These are phyloP conservation scores for Artemia sinica DNA, from an alignment of 2,888 invertebrate genomes.

Conservation along the genomic window DNA sequence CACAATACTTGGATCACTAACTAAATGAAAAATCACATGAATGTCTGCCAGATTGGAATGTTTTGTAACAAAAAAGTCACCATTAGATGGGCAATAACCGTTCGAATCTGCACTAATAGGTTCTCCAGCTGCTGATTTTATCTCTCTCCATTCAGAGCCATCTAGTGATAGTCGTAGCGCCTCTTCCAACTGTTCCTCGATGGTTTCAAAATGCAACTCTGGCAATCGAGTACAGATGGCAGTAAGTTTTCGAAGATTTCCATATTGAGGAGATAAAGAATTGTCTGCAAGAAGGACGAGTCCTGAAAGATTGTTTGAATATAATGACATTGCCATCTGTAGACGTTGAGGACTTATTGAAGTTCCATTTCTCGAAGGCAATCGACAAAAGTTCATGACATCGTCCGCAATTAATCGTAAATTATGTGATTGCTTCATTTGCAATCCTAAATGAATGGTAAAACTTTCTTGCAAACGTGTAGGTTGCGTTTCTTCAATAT, in stretches of 20 bases:
- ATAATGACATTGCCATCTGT: constrained; percentile 81
- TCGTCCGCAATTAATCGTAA: constrained; percentile 73
- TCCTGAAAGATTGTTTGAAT: constrained; percentile 75
- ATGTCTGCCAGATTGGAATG: constrained; percentile 83
- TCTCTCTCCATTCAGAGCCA: constrained; percentile 34
- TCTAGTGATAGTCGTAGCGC: constrained; percentile 41
- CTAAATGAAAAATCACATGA: constrained; percentile 87
- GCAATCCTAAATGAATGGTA: constrained; percentile 91
- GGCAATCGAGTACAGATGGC: constrained; percentile 58
- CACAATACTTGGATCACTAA: constrained; percentile 53
- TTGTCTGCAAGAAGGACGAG: constrained; percentile 63
- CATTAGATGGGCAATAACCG: constrained; percentile 42
- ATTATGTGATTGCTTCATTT: constrained; percentile 96
- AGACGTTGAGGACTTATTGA: constrained; percentile 48
- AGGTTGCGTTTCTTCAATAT: background rate
- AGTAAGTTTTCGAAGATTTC: constrained; percentile 45
- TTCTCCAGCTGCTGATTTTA: background rate
- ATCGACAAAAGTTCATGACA: constrained; percentile 54
- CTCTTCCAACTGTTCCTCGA: constrained; percentile 65
- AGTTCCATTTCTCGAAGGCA: constrained; percentile 23
- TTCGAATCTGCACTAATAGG: constrained; percentile 10
- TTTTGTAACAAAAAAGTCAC: constrained; percentile 65
- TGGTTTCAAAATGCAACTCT: constrained; percentile 80
- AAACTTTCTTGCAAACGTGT: constrained; percentile 73
- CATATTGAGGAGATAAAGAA: constrained; percentile 43